phyloP scores from a whole-genome alignment of 2,888 invertebrate species.

The Parelbella ahira region DNA sequence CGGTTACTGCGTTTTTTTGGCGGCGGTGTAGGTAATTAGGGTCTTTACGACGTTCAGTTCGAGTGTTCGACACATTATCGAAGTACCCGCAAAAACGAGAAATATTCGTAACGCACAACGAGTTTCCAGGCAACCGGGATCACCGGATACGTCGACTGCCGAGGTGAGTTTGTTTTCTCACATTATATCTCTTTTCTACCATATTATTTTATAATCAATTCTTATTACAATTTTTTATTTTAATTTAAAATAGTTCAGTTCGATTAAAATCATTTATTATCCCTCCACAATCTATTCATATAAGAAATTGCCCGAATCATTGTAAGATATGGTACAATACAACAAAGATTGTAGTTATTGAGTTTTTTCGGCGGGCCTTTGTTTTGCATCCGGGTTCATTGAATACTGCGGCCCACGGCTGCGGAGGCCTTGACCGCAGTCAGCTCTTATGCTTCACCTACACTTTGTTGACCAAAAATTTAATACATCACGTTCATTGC shows the following conservation, averaged over 20 bases:
- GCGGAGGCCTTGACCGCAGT: slow-evolving; percentile 68
- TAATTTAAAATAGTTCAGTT: too few relatives aligned
- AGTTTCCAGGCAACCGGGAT: slow-evolving; percentile 22
- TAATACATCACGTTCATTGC: too few relatives aligned
- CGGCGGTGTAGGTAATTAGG: slow-evolving; percentile 26
- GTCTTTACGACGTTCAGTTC: slow-evolving; percentile 35
- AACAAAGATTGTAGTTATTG: slow-evolving; percentile 20
- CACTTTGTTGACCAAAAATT: slow-evolving; percentile 9
- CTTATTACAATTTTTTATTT: slow-evolving; percentile 6
- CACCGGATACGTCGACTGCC: slow-evolving; percentile 33
- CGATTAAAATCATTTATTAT: too few relatives aligned
- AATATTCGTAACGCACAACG: slow-evolving; percentile 2
- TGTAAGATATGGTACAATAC: slow-evolving; percentile 6
- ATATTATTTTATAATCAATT: too few relatives aligned
- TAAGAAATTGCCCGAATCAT: too few relatives aligned
- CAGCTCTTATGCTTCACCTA: slow-evolving; percentile 44
- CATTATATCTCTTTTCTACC: too few relatives aligned
- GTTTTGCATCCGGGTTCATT: slow-evolving; percentile 66
- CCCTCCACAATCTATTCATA: too few relatives aligned
- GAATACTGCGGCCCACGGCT: slow-evolving; percentile 58
- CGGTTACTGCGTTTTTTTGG: slow-evolving; percentile 25
- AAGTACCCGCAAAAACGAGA: slow-evolving; percentile 33
- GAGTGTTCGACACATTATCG: slow-evolving; percentile 36
- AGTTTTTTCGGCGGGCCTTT: slow-evolving; percentile 18
- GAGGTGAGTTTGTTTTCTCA: slow-evolving; percentile 50